Percentiles rank a stretch among this genome's conserved stretches.
Conservation (phyloP, 2,113 vertebrate genomes). For the Xerus inauris region DNA sequence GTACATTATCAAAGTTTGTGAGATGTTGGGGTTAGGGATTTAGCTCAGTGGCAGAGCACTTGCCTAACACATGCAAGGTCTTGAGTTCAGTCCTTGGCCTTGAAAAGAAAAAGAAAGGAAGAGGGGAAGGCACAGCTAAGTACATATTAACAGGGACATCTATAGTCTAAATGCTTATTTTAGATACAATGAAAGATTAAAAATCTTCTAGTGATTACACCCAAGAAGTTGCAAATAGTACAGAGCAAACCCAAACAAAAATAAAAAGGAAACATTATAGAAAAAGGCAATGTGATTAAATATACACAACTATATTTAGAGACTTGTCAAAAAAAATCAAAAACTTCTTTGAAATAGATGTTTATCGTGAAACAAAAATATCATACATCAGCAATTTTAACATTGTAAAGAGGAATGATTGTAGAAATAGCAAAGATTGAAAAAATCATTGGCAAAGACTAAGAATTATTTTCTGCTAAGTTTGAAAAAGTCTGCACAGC, state of each 20-base stretch:
- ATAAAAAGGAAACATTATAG: background rate
- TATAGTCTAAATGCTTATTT: background rate
- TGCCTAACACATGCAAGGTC: too few relatives aligned
- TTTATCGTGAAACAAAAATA: background rate
- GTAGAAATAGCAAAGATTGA: background rate
- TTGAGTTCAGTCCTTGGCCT: too few relatives aligned
- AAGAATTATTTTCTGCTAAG: background rate
- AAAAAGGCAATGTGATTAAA: background rate
- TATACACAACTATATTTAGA: background rate
- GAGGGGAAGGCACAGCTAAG: background rate
- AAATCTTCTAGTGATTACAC: background rate
- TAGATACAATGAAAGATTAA: constrained; percentile 3
- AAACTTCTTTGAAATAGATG: background rate
- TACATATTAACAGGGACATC: background rate
- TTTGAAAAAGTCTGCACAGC: background rate
- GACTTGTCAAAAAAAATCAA: background rate
- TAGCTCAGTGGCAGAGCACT: too few relatives aligned
- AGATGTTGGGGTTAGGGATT: too few relatives aligned
- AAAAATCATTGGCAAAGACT: background rate
- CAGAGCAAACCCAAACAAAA: background rate
- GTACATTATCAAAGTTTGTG: background rate
- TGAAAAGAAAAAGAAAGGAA: too few relatives aligned
- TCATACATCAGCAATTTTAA: background rate
- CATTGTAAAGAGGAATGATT: background rate
- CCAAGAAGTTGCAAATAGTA: background rate